phyloP scores from a whole-genome alignment of 2,888 invertebrate genomes.

The Agrochola lychnidis region DNA sequence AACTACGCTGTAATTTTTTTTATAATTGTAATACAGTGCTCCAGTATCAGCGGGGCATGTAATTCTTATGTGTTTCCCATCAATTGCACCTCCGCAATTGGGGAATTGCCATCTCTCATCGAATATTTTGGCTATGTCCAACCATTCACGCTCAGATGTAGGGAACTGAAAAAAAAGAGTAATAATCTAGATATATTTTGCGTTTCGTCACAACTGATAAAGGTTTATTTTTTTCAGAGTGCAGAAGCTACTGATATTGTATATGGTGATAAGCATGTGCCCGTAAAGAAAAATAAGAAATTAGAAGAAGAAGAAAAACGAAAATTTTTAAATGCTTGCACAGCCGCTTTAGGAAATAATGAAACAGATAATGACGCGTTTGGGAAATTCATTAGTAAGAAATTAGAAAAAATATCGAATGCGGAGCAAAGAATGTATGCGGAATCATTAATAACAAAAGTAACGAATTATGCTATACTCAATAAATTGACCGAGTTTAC shows the following conservation, averaged over 20 bases:
- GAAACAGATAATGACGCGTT: constrained; percentile 26
- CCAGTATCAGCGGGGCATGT: background rate
- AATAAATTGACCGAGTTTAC: constrained; percentile 17
- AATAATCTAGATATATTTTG: constrained; percentile 5
- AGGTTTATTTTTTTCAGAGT: constrained; percentile 21
- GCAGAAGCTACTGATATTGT: constrained; percentile 23
- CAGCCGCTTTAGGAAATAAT: constrained; percentile 22
- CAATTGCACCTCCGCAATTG: constrained; percentile 51
- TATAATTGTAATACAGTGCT: background rate
- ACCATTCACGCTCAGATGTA: constrained; percentile 5
- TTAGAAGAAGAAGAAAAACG: constrained; percentile 23
- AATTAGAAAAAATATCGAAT: constrained; percentile 22
- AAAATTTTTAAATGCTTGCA: constrained; percentile 24
- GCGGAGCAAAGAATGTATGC: constrained; percentile 23
- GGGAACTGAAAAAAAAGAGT: constrained; percentile 1
- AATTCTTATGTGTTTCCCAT: background rate
- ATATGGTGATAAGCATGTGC: constrained; percentile 21
- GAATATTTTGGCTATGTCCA: constrained; percentile 18
- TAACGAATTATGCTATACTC: constrained; percentile 23
- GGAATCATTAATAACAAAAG: constrained; percentile 22
- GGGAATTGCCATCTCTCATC: constrained; percentile 48
- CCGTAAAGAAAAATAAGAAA: constrained; percentile 26
- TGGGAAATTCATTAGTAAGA: constrained; percentile 18
- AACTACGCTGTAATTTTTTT: background rate
- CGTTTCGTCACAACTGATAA: constrained; percentile 21